A percentile compares a stretch with the other conserved stretches of the same genome.
These are phyloP conservation scores for Orthosia incerta DNA, from an alignment of 2,888 invertebrate species.

Conservation along the genomic window DNA sequence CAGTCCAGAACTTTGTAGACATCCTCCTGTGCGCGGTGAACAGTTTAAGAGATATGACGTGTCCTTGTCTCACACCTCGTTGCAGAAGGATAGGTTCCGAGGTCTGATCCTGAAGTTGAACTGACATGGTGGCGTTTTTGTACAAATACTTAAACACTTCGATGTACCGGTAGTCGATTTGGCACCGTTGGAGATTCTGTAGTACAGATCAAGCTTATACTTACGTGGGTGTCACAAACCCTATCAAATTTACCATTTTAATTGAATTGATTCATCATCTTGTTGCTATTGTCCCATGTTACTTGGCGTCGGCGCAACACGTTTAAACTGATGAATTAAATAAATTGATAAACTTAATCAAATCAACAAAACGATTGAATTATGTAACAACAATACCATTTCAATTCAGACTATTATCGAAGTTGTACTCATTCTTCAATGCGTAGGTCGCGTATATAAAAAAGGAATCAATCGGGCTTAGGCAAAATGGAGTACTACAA, in stretches of 20 bases:
- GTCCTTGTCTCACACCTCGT: too few relatives aligned
- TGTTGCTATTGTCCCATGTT: background rate
- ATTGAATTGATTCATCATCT: slow-evolving; percentile 4
- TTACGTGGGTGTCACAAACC: background rate
- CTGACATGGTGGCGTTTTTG: too few relatives aligned
- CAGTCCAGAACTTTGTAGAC: too few relatives aligned
- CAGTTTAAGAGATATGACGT: too few relatives aligned
- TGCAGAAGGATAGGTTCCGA: too few relatives aligned
- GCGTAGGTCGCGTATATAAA: slow-evolving; percentile 10
- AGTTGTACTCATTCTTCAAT: slow-evolving; percentile 30
- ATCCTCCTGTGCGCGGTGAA: too few relatives aligned
- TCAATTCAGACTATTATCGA: slow-evolving; percentile 19
- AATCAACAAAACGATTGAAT: slow-evolving; percentile 14
- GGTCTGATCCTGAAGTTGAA: too few relatives aligned
- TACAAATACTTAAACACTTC: too few relatives aligned
- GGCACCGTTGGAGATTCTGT: too few relatives aligned
- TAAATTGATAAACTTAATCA: slow-evolving; percentile 19
- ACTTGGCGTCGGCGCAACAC: too few relatives aligned
- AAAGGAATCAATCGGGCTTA: slow-evolving; percentile 37
- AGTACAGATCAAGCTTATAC: too few relatives aligned
- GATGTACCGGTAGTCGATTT: too few relatives aligned
- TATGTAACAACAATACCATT: slow-evolving; percentile 16
- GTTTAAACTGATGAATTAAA: background rate
- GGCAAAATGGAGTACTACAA: slow-evolving; percentile 18
- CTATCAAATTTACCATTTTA: background rate